phyloP scores from a whole-genome alignment of 2,113 vertebrate genomes.

The Sturnus vulgaris region DNA sequence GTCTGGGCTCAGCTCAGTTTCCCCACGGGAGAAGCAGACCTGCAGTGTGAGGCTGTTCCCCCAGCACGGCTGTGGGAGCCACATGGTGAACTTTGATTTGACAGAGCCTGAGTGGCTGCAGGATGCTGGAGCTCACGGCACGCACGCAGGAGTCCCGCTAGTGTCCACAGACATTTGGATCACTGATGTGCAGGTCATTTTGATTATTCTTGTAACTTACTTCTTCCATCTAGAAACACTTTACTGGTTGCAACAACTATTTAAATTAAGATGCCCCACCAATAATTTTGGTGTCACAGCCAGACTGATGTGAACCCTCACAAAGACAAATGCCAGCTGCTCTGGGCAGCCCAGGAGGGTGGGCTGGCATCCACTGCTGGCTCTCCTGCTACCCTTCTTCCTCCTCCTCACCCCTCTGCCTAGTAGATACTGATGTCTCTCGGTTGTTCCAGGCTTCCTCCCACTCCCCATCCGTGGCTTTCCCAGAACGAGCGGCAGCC shows the following conservation, averaged over 20 bases:
- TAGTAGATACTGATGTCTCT: background rate
- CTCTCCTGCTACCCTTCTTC: background rate
- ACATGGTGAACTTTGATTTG: background rate
- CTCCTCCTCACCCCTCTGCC: background rate
- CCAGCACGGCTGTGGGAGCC: background rate
- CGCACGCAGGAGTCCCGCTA: background rate
- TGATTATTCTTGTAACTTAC: background rate
- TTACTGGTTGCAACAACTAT: background rate
- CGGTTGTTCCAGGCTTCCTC: background rate
- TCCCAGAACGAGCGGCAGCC: background rate
- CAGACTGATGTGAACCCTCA: background rate
- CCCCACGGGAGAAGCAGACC: background rate
- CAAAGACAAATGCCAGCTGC: background rate
- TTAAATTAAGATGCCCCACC: background rate
- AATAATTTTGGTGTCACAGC: background rate
- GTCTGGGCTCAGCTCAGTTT: background rate
- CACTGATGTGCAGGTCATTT: background rate
- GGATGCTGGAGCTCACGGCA: fast-evolving
- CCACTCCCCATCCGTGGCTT: background rate
- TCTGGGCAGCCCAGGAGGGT: background rate
- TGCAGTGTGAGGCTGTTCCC: background rate
- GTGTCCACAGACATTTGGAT: background rate
- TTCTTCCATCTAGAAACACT: background rate
- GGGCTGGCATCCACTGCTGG: background rate
- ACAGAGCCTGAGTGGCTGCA: background rate